Evolutionary conservation across 2,888 invertebrate genomes (phyloP).

Genomic region (Tethea ocularis): DNA sequence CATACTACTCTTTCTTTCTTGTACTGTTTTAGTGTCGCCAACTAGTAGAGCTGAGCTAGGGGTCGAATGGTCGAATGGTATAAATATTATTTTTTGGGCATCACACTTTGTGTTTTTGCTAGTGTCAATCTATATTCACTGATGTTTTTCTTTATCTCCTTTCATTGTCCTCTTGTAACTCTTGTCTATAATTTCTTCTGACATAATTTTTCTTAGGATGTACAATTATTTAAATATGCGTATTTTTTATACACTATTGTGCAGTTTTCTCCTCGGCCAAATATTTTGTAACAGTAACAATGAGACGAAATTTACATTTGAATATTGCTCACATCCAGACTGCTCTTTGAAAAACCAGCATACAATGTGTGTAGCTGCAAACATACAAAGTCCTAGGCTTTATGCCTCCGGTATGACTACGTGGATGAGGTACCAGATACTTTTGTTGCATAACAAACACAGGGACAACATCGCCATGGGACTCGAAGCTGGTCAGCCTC

Average conservation of each 20-base stretch:
- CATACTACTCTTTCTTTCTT: too few species aligned
- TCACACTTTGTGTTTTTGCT: too few species aligned
- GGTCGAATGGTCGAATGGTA: too few species aligned
- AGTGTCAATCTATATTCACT: too few species aligned
- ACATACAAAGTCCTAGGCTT: conserved; percentile 64
- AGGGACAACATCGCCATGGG: conserved; percentile 78
- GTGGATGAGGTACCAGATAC: conserved; percentile 75
- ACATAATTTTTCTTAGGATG: not conserved
- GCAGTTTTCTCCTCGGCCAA: conserved; percentile 38
- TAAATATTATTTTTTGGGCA: too few species aligned
- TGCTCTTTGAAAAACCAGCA: conserved; percentile 74
- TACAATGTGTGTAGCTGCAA: conserved; percentile 65
- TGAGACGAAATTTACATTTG: conserved; percentile 19
- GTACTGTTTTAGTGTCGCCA: too few species aligned
- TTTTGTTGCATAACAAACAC: conserved; percentile 73
- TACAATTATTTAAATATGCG: conserved; percentile 38
- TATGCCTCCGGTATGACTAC: conserved; percentile 74
- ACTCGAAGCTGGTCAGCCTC: conserved; percentile 73
- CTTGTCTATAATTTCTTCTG: too few species aligned
- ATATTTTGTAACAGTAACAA: conserved; percentile 35
- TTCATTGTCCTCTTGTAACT: too few species aligned
- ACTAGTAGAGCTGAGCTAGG: too few species aligned
- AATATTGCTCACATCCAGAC: conserved; percentile 72
- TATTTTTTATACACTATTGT: conserved; percentile 49
- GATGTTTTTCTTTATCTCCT: too few species aligned